Evolutionary conservation across 1,140 invertebrate species (phyloP).

Genomic region (Cotesia glomerata): DNA sequence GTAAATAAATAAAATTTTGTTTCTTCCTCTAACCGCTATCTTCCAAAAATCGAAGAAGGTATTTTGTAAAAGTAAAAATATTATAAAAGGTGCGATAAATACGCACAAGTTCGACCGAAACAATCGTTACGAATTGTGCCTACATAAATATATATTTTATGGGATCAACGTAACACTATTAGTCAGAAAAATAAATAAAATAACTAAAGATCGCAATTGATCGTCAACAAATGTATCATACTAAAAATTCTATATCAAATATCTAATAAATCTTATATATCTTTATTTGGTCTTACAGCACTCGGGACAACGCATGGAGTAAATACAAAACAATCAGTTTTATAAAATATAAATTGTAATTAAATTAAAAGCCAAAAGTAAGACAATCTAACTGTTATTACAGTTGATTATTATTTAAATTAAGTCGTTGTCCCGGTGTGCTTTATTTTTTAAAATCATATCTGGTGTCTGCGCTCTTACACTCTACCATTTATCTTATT

Average conservation of each 20-base stretch:
- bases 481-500: slow-evolving; percentile 27
- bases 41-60: too few relatives aligned
- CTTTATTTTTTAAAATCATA: slow-evolving; percentile 28
- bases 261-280: slow-evolving; percentile 20
- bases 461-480: slow-evolving; percentile 31
- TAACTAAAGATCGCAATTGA: slow-evolving; percentile 1
- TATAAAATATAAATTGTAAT: background rate
- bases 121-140: slow-evolving; percentile 58
- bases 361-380: slow-evolving; percentile 12
- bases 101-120: slow-evolving; percentile 49
- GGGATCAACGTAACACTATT: slow-evolving; percentile 54
- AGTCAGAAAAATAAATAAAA: slow-evolving; percentile 24
- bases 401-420: slow-evolving; percentile 19
- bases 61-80: background rate
- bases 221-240: slow-evolving; percentile 22
- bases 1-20: background rate
- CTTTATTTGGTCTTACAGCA: slow-evolving; percentile 21
- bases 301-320: slow-evolving; percentile 14
- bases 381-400: slow-evolving; percentile 24
- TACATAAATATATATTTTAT: slow-evolving; percentile 55
- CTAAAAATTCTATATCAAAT: slow-evolving; percentile 22
- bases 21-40: background rate
- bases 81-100: slow-evolving; percentile 14
- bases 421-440: slow-evolving; percentile 21
- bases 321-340: slow-evolving; percentile 7